These are phyloP conservation scores for Rotaria macrura DNA, from an alignment of 2,888 invertebrate genomes.

Conservation along the genomic window DNA sequence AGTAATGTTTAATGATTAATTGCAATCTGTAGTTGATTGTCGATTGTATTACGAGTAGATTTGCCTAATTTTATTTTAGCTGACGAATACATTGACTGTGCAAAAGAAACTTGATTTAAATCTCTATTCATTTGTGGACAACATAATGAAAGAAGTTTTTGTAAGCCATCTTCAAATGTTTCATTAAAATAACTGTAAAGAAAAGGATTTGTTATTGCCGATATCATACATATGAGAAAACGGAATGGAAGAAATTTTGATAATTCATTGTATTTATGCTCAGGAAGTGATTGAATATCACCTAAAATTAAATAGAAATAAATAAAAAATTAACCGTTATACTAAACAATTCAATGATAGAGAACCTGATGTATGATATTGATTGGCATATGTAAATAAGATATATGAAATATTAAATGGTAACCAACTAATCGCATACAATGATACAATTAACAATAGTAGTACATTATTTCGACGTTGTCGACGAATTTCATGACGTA, in stretches of 20 bases:
- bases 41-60: too few species aligned
- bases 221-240: slow-evolving; percentile 15
- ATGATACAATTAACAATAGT: neutral
- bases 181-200: slow-evolving; percentile 9
- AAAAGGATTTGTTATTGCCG: neutral
- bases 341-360: neutral
- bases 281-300: neutral
- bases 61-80: neutral
- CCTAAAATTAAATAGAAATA: neutral
- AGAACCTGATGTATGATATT: neutral
- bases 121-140: neutral
- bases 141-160: neutral
- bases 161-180: neutral
- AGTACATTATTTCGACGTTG: neutral
- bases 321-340: neutral
- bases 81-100: neutral
- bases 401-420: slow-evolving; percentile 5
- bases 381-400: neutral
- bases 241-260: neutral
- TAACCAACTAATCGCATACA: neutral
- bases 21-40: neutral
- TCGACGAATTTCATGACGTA: neutral
- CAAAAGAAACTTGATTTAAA: neutral
- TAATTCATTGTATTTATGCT: neutral
- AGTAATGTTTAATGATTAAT: neutral